These are phyloP conservation scores for Lophius piscatorius DNA, from an alignment of 2,113 vertebrate genomes.

Conservation along the genomic window DNA sequence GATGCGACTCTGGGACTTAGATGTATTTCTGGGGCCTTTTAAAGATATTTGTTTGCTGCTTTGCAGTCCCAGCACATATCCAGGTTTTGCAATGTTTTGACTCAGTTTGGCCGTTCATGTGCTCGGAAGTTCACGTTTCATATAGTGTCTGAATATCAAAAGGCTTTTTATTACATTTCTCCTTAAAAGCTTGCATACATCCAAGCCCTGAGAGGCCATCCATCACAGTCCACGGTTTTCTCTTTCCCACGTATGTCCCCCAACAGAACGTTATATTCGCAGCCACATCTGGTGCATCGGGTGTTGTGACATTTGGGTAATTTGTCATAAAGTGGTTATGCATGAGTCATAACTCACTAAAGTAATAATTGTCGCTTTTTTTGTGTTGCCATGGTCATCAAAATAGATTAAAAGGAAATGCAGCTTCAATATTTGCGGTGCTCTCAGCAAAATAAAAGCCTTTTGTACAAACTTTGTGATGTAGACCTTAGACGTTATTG, in stretches of 20 bases:
- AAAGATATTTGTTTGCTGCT: slow-evolving; percentile 45
- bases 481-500: not conserved
- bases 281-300: slow-evolving; percentile 14
- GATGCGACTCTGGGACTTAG: slow-evolving; percentile 22
- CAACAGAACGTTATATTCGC: slow-evolving; percentile 29
- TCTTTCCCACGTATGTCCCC: slow-evolving; percentile 12
- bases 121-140: slow-evolving; percentile 62
- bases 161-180: slow-evolving; percentile 53
- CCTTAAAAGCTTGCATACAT: slow-evolving; percentile 36
- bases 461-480: slow-evolving; percentile 6
- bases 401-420: slow-evolving; percentile 9
- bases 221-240: slow-evolving; percentile 4
- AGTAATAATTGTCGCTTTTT: slow-evolving; percentile 28
- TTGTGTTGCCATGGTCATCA: slow-evolving; percentile 17
- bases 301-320: slow-evolving; percentile 55
- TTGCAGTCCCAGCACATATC: slow-evolving; percentile 22
- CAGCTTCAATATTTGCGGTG: slow-evolving; percentile 1
- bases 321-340: slow-evolving; percentile 46
- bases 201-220: slow-evolving; percentile 3
- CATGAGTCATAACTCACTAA: slow-evolving; percentile 52
- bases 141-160: slow-evolving; percentile 32
- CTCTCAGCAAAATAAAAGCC: not conserved
- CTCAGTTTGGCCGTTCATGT: slow-evolving; percentile 35
- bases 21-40: slow-evolving; percentile 48
- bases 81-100: slow-evolving; percentile 22